Base-by-base conservation (phyloP, 2,888 invertebrate genomes). In the Philhelius pedissequus region DNA sequence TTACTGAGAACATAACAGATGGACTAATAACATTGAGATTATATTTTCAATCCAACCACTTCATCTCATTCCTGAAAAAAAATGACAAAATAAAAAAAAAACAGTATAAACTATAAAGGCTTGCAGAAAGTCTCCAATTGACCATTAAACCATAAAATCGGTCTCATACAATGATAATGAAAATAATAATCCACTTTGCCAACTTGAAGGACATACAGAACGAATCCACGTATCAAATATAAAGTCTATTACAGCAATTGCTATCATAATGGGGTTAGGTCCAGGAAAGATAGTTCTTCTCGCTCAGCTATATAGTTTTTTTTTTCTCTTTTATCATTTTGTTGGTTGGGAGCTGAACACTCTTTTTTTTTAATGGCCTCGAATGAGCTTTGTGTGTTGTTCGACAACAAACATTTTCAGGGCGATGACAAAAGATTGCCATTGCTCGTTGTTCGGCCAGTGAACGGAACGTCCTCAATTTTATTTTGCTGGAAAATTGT, bases 181-280 rank as follows among this genome's bases (percentile, higher is more conserved):
- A 71, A 76, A 84, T 60, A 80, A 84, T 80, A 75, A 80, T 84
- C 84, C 84, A 76, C 75, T 84, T 80, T 68, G 52, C 60, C 75
- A 56, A 68, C 45, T 38, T 62, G 71, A 78, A 56, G 64, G 38
- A 73, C 60, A 52, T n/a, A 32, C 54, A 50, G 38, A 64, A 52
- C 71, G 38, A 76, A 78, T 78, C 54, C 79, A 83, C 80, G 84
- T 80, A 75, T 64, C 79, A 79, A 75, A 71, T 66, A 71, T 70
- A 71, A 84, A 84, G 80, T 80, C 84, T 71, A 84, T 84, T 84
- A 84, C 84, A 75, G 52, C 84, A 83, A 83, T 83, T 83, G 78
- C 66, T 62, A 74, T 74, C 79, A 76, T 80, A 84, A 84, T 80
- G 62, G 71, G 80, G 75, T 84, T 80, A 79, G 74, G 56, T 84